Base-by-base conservation (phyloP, 1,140 invertebrate genomes). In the Elysia chlorotica region DNA sequence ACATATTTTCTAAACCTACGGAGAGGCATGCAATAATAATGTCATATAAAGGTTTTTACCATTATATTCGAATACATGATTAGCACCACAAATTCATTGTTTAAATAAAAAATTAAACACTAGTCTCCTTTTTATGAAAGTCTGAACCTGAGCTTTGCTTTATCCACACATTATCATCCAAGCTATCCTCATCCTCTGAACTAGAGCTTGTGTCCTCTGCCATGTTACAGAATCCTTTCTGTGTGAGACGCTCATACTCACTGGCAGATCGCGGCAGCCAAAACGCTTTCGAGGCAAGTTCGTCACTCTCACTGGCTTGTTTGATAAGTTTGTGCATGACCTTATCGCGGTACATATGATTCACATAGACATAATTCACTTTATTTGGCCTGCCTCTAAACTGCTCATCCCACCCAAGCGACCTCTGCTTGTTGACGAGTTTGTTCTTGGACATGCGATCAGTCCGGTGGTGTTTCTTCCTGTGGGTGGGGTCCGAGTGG, bases 341-440 rank as follows among this genome's bases (percentile, higher is more conserved):
- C 68, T 79, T 81, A 41, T 85, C 82, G 41, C 74, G 74, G 65
- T 84, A 84, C 53, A 77, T 81, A 73, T 86, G 81, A 76, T 85
- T 85, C 10, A 86, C 83, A 78, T 85, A 85, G 1, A 80, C 85
- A 71, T 86, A 86, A 14, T 83, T 80, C 19, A 77, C 66, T 77
- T 81, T 82, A 10, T 37, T 37, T 30, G 81, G 78, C 17, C 76
- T 65, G 33, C 78, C 74, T 59, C 73, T 79, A 67, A 81, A 82
- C 74, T 84, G 78, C 57, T 82, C 78, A 1, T 85, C 82, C 83
- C 83, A 85, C 28, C 81, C 82, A 10, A 82, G 61, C 6, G 81
- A 84, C 25, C 78, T 70, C 71, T 82, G 83, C 72, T 82, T 83
- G 37, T 68, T 79, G 57, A 78, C 73, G 31, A 76, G 67, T 23